Conservation (phyloP, 2,888 invertebrate species). For the Perizoma affinitatum region DNA sequence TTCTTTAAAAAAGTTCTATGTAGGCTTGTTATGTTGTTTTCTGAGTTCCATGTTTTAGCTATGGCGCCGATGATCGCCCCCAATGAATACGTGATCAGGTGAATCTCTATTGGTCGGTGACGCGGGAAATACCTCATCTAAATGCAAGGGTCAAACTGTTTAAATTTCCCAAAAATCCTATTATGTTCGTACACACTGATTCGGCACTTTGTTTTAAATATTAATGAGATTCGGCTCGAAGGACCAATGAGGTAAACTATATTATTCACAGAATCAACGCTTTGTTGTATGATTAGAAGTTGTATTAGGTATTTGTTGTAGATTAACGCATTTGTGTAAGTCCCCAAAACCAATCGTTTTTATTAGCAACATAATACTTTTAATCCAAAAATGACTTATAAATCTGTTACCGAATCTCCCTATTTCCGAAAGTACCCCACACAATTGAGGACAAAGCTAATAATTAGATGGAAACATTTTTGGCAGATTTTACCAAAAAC, state of each 20-base stretch:
- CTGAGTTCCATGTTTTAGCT: slow-evolving; percentile 32
- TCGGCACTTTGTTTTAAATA: slow-evolving; percentile 41
- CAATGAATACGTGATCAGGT: slow-evolving; percentile 76
- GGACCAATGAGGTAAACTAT: slow-evolving; percentile 14
- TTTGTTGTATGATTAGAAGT: neutral
- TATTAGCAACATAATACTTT: slow-evolving; percentile 48
- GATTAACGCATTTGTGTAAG: slow-evolving; percentile 19
- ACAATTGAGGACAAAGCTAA: slow-evolving; percentile 65
- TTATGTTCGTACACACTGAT: slow-evolving; percentile 37
- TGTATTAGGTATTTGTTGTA: neutral
- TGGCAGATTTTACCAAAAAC: slow-evolving; percentile 75
- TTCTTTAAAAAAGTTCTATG: neutral
- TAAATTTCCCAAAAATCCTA: slow-evolving; percentile 59
- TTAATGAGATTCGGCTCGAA: slow-evolving; percentile 31
- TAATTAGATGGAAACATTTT: slow-evolving; percentile 76
- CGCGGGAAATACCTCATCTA: slow-evolving; percentile 71
- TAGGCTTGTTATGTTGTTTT: slow-evolving; percentile 23
- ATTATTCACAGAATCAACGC: slow-evolving; percentile 1
- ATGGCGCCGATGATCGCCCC: slow-evolving; percentile 54
- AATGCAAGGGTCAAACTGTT: slow-evolving; percentile 73
- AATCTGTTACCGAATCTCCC: slow-evolving; percentile 61
- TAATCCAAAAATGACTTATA: slow-evolving; percentile 60
- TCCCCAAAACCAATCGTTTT: slow-evolving; percentile 39
- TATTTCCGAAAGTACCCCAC: slow-evolving; percentile 52
- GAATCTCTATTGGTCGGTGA: slow-evolving; percentile 45